Conservation (phyloP, 2,888 invertebrate genomes). For the Dyspetes luteomarginatus region DNA sequence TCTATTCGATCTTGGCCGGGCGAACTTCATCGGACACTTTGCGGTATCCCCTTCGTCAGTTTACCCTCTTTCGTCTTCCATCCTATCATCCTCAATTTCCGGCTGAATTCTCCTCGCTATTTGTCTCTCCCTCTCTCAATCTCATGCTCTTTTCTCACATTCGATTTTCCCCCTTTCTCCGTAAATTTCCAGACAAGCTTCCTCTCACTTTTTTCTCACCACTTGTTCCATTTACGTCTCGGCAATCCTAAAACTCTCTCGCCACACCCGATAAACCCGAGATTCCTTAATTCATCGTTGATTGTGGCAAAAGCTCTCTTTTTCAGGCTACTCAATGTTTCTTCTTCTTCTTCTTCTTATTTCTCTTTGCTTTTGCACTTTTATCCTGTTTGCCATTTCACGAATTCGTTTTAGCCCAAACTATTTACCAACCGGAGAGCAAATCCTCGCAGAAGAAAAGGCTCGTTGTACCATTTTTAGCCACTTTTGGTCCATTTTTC, state of each 20-base stretch:
- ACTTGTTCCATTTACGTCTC: conserved; percentile 12
- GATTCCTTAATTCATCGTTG: conserved; percentile 69
- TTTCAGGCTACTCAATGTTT: conserved; percentile 5
- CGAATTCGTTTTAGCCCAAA: not conserved
- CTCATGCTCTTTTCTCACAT: conserved; percentile 9
- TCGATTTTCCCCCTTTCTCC: conserved; percentile 45
- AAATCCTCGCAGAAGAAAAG: no score
- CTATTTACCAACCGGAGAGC: no score
- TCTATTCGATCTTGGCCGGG: no score
- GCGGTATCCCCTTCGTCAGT: conserved; percentile 27
- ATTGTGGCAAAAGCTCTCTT: conserved; percentile 62
- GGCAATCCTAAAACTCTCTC: conserved; percentile 50
- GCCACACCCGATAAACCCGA: conserved; percentile 68
- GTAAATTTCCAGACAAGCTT: not conserved
- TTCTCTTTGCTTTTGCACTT: conserved; percentile 9
- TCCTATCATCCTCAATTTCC: conserved; percentile 46
- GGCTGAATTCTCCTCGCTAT: conserved; percentile 30
- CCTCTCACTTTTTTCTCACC: conserved; percentile 35
- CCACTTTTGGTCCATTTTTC: no score
- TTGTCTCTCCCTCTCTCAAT: conserved; percentile 9
- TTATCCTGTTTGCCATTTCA: not conserved
- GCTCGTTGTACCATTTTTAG: no score
- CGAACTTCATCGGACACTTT: no score
- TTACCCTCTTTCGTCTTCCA: conserved; percentile 31
- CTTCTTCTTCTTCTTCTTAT: no score